Evolutionary conservation across 1,140 invertebrate species (phyloP).

Genomic region (Delia radicum): DNA sequence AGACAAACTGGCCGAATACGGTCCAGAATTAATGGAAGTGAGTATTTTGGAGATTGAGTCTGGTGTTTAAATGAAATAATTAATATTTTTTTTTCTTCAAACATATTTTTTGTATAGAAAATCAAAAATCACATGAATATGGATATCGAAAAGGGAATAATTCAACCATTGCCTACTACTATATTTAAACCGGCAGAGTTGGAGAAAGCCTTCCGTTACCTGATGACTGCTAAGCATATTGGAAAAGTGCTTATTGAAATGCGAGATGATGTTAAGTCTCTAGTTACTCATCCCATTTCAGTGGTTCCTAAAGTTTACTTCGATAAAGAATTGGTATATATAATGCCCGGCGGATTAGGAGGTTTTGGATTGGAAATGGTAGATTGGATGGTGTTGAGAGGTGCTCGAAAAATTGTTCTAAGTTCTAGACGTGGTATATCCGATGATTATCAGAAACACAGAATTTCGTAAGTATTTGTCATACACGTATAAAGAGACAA

Average conservation of each 20-base stretch:
- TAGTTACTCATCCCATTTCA: constrained; percentile 40
- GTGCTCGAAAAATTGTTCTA: constrained; percentile 75
- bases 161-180: constrained; percentile 64
- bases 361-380: constrained; percentile 88
- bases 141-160: constrained; percentile 59
- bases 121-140: constrained; percentile 32
- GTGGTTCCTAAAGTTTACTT: constrained; percentile 56
- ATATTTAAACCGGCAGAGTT: constrained; percentile 64
- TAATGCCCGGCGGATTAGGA: constrained; percentile 76
- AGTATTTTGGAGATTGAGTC: not conserved
- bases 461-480: constrained; percentile 58
- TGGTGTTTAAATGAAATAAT: not conserved
- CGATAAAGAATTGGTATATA: constrained; percentile 58
- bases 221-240: constrained; percentile 85
- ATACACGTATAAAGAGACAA: not conserved
- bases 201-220: constrained; percentile 70
- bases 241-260: constrained; percentile 69
- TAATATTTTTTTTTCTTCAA: constrained; percentile 56
- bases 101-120: not conserved
- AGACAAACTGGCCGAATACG: constrained; percentile 67
- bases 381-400: constrained; percentile 81
- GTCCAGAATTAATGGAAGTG: constrained; percentile 56
- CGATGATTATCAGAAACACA: constrained; percentile 76
- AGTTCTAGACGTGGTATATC: constrained; percentile 76
- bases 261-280: constrained; percentile 46